phyloP scores from a whole-genome alignment of 2,797 vertebrate species.

The Galago senegalensis region DNA sequence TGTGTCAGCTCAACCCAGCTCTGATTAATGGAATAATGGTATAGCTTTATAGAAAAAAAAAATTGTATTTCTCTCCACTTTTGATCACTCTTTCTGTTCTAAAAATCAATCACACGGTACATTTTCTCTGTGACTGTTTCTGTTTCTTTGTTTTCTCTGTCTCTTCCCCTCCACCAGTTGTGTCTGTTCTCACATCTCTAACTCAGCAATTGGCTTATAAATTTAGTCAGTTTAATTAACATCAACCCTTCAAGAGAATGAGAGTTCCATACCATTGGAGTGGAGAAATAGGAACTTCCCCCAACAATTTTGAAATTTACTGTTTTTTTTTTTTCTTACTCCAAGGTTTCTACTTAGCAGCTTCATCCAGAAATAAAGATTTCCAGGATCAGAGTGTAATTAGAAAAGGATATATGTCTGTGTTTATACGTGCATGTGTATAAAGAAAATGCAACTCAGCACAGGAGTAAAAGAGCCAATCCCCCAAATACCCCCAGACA shows the following conservation, averaged over 20 bases:
- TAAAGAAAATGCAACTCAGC: neutral
- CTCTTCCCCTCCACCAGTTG: neutral
- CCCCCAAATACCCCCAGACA: neutral
- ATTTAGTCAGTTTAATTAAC: neutral
- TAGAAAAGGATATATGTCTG: neutral
- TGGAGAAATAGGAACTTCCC: neutral
- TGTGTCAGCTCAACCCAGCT: neutral
- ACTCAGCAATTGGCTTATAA: neutral
- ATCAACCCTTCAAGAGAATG: neutral
- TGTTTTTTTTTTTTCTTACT: neutral
- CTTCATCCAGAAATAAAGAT: neutral
- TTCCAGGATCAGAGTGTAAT: neutral
- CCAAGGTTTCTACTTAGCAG: neutral
- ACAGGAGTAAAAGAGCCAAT: neutral
- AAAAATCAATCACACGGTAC: neutral
- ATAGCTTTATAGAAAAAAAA: neutral
- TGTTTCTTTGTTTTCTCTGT: neutral
- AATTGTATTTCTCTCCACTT: neutral
- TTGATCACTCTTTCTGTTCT: neutral
- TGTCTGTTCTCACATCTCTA: neutral
- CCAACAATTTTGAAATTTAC: neutral
- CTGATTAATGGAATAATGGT: neutral
- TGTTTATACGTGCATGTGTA: neutral
- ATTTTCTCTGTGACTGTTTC: neutral
- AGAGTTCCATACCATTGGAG: neutral